Conservation (phyloP, 1,140 invertebrate genomes). For the Macrotrachela quadricornifera region DNA sequence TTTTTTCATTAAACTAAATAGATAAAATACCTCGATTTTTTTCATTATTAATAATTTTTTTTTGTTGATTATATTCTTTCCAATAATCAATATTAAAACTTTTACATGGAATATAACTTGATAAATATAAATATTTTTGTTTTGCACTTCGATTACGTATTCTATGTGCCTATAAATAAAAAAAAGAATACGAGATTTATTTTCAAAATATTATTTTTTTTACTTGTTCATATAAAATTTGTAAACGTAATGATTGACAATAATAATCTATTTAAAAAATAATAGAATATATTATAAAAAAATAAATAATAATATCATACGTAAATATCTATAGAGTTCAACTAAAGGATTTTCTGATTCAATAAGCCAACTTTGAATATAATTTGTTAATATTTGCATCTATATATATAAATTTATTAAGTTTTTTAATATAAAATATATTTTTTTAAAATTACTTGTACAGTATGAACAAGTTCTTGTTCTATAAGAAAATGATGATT, state of each 20-base stretch:
- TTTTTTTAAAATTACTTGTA: slow-evolving; percentile 56
- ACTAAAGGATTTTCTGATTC: slow-evolving; percentile 55
- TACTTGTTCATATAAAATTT: slow-evolving; percentile 81
- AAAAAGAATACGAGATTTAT: too few relatives aligned
- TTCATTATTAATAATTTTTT: too few relatives aligned
- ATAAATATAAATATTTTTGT: too few relatives aligned
- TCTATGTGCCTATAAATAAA: too few relatives aligned
- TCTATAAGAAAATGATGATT: neutral
- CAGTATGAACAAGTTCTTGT: slow-evolving; percentile 8
- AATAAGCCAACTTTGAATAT: slow-evolving; percentile 37
- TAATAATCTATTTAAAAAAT: slow-evolving; percentile 45
- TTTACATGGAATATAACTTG: too few relatives aligned
- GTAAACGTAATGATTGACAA: slow-evolving; percentile 76
- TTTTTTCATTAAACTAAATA: too few relatives aligned
- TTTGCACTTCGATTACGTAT: too few relatives aligned
- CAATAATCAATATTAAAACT: too few relatives aligned
- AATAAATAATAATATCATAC: slow-evolving; percentile 15
- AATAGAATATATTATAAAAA: slow-evolving; percentile 10
- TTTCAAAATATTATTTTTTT: neutral
- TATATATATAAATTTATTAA: too few relatives aligned
- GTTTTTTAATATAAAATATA: slow-evolving; percentile 65
- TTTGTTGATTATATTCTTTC: too few relatives aligned
- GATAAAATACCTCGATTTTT: too few relatives aligned
- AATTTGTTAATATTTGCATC: too few relatives aligned
- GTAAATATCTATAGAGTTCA: slow-evolving; percentile 65